These are phyloP conservation scores for Gorilla gorilla DNA, from an alignment of 2,113 vertebrate species.

Conservation along the genomic window DNA sequence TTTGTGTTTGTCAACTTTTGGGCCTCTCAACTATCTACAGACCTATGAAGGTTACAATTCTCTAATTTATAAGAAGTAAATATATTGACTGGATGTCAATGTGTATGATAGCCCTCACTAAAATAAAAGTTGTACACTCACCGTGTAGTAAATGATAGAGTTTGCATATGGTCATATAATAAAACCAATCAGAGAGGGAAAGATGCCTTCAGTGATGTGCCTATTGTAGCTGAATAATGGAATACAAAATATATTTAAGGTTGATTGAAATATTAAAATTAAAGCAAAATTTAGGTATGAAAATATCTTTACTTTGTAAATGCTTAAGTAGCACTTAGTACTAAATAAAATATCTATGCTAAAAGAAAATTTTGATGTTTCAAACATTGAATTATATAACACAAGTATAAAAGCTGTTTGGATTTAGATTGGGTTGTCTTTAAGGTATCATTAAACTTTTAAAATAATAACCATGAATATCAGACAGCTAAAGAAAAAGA, in stretches of 20 bases:
- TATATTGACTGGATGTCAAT: constrained; percentile 75
- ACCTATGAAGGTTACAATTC: constrained; percentile 79
- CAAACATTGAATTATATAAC: neutral
- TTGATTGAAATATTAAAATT: constrained; percentile 71
- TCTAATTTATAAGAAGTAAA: constrained; percentile 79
- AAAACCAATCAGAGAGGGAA: constrained; percentile 85
- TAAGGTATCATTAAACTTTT: constrained; percentile 30
- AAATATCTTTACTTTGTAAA: constrained; percentile 60
- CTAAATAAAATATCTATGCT: constrained; percentile 49
- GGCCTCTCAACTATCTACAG: constrained; percentile 78
- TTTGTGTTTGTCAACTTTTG: constrained; percentile 83
- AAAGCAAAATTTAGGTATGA: constrained; percentile 50
- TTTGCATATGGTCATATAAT: constrained; percentile 85
- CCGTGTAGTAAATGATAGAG: constrained; percentile 84
- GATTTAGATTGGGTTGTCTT: constrained; percentile 31
- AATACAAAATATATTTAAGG: constrained; percentile 79
- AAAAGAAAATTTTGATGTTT: constrained; percentile 50
- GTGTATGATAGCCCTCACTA: constrained; percentile 82
- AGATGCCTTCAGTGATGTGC: constrained; percentile 83
- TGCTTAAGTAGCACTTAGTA: constrained; percentile 42
- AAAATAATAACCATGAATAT: constrained; percentile 24
- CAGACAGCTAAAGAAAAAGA: constrained; percentile 5
- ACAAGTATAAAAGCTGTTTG: neutral
- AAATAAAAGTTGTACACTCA: constrained; percentile 85
- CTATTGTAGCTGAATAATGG: constrained; percentile 80